phyloP scores from a whole-genome alignment of 2,113 vertebrate species.

The Alectura lathami region DNA sequence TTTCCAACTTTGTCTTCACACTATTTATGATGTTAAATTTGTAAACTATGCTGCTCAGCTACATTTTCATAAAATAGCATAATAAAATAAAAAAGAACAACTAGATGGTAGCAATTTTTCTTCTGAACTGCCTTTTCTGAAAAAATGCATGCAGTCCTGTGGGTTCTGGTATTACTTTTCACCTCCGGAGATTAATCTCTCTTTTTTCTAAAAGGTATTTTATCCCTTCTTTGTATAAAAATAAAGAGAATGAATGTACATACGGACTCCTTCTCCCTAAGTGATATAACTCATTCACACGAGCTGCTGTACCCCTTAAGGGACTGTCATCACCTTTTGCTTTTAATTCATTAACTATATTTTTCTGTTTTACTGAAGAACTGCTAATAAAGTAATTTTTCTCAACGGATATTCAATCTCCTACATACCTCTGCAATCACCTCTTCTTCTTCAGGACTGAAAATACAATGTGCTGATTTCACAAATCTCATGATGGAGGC shows the following conservation, averaged over 20 bases:
- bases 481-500: neutral
- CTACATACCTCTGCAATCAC: neutral
- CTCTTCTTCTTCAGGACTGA: neutral
- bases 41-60: conserved; percentile 35
- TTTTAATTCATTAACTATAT: conserved; percentile 39
- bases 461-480: neutral
- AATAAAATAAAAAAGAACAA: conserved; percentile 32
- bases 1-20: conserved; percentile 33
- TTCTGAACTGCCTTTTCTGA: conserved; percentile 10
- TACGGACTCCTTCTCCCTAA: conserved; percentile 3
- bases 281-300: conserved; percentile 37
- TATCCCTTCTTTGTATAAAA: neutral
- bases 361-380: conserved; percentile 23
- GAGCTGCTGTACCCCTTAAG: conserved; percentile 30
- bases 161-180: conserved; percentile 6
- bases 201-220: conserved; percentile 34
- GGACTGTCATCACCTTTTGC: conserved; percentile 4
- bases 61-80: conserved; percentile 33
- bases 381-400: conserved; percentile 44
- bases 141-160: neutral
- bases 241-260: conserved; percentile 15
- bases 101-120: conserved; percentile 2
- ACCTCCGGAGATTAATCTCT: neutral
- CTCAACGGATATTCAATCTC: neutral
- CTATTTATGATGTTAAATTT: conserved; percentile 49